Conservation (phyloP, 2,888 invertebrate genomes). For the Drosophila koepferae region DNA sequence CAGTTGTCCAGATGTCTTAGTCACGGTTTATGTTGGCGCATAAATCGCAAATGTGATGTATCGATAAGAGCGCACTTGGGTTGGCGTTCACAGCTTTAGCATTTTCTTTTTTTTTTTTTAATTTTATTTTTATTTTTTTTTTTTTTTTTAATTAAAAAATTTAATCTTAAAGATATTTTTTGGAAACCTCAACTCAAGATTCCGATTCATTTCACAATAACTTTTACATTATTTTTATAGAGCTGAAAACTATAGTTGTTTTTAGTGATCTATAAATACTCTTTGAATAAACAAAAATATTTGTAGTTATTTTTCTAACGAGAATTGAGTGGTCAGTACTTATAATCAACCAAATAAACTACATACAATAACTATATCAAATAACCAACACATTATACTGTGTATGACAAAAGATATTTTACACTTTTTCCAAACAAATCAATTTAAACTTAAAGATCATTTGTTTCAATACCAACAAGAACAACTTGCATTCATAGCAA, state of each 20-base stretch:
- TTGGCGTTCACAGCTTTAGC: not conserved
- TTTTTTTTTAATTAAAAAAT: not conserved
- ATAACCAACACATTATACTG: not conserved
- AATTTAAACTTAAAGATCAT: not conserved
- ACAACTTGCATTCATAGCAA: not conserved
- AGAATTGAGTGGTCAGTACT: not conserved
- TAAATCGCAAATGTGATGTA: constrained; percentile 28
- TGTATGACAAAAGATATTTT: not conserved
- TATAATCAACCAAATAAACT: not conserved
- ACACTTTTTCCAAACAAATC: not conserved
- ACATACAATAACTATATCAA: not conserved
- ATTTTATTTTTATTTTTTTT: no score
- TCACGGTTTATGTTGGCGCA: constrained; percentile 36
- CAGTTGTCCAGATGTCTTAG: constrained; percentile 37
- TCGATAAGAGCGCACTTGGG: constrained; percentile 27
- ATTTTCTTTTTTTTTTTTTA: not conserved
- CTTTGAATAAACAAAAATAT: not conserved
- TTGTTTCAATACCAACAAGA: not conserved
- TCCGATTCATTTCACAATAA: not conserved
- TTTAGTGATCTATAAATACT: not conserved
- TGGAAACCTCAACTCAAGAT: not conserved
- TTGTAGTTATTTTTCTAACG: no score
- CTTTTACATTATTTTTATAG: not conserved
- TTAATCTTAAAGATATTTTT: not conserved
- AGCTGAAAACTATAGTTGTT: not conserved